These are phyloP conservation scores for Macrobrachium rosenbergii DNA, from an alignment of 1,140 invertebrate genomes.

Conservation along the genomic window DNA sequence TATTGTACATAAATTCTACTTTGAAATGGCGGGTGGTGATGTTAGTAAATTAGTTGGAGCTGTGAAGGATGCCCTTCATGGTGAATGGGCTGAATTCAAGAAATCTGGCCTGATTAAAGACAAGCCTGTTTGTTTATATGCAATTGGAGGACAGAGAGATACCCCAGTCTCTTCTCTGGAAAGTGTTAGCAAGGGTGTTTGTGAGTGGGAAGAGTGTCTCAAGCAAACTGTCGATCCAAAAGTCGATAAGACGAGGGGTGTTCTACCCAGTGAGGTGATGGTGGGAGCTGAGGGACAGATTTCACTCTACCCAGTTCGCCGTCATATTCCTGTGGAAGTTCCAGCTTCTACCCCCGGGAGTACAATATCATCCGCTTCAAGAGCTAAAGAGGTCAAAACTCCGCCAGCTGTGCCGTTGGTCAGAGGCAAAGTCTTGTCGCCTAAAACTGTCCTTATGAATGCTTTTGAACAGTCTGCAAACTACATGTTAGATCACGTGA, in stretches of 20 bases:
- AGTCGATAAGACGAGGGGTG: slow-evolving; percentile 29
- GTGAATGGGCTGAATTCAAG: slow-evolving; percentile 64
- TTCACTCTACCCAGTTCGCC: slow-evolving; percentile 80
- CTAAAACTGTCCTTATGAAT: slow-evolving; percentile 76
- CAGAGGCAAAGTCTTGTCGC: slow-evolving; percentile 29
- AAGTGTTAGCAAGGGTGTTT: slow-evolving; percentile 54
- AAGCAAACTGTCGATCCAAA: slow-evolving; percentile 45
- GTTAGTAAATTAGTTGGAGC: slow-evolving; percentile 49
- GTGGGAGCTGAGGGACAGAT: slow-evolving; percentile 83
- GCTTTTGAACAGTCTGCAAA: slow-evolving; percentile 80
- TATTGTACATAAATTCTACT: slow-evolving; percentile 8
- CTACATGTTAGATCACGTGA: slow-evolving; percentile 77
- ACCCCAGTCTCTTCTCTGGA: slow-evolving; percentile 44
- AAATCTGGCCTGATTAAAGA: slow-evolving; percentile 36
- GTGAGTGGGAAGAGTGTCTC: slow-evolving; percentile 58
- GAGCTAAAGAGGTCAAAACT: slow-evolving; percentile 6
- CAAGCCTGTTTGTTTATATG: slow-evolving; percentile 56
- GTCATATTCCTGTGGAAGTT: slow-evolving; percentile 68
- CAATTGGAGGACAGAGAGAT: slow-evolving; percentile 55
- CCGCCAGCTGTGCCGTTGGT: neutral
- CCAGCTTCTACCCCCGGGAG: slow-evolving; percentile 79
- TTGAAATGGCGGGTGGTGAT: slow-evolving; percentile 52
- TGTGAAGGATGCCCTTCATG: slow-evolving; percentile 61
- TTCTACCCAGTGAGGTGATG: slow-evolving; percentile 54
- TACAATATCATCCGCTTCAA: slow-evolving; percentile 68